These are phyloP conservation scores for Epinotia ramella DNA, from an alignment of 2,888 invertebrate species.

Conservation along the genomic window DNA sequence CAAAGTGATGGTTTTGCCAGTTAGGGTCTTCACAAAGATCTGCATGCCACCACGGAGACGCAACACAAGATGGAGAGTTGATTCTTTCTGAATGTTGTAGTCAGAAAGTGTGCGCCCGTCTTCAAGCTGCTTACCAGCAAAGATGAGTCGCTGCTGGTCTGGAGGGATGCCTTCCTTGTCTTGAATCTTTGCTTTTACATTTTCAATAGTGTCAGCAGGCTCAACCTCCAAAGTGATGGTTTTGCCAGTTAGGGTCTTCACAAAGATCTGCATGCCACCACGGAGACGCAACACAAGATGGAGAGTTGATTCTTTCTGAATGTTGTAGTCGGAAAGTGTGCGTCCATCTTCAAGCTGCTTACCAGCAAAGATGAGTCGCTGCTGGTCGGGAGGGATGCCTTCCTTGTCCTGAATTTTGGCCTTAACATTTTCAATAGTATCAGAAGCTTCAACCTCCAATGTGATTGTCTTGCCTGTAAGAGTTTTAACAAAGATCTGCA, in stretches of 20 bases:
- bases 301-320: constrained; percentile 69
- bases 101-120: constrained; percentile 50
- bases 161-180: constrained; percentile 51
- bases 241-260: constrained; percentile 69
- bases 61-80: constrained; percentile 48
- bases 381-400: constrained; percentile 73
- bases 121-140: constrained; percentile 50
- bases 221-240: constrained; percentile 70
- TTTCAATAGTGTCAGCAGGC: constrained; percentile 55
- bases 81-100: constrained; percentile 50
- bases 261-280: constrained; percentile 75
- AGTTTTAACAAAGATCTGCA: constrained; percentile 72
- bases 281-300: constrained; percentile 67
- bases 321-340: constrained; percentile 69
- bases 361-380: constrained; percentile 69
- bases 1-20: constrained; percentile 49
- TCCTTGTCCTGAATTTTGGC: constrained; percentile 76
- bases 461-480: constrained; percentile 70
- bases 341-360: constrained; percentile 71
- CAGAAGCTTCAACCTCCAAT: constrained; percentile 68
- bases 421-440: constrained; percentile 75
- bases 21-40: constrained; percentile 50
- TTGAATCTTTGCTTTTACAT: constrained; percentile 50
- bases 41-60: constrained; percentile 51
- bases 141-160: constrained; percentile 49